phyloP scores from a whole-genome alignment of 92 coral and sea anemone species.

The Phymanthus crucifer region DNA sequence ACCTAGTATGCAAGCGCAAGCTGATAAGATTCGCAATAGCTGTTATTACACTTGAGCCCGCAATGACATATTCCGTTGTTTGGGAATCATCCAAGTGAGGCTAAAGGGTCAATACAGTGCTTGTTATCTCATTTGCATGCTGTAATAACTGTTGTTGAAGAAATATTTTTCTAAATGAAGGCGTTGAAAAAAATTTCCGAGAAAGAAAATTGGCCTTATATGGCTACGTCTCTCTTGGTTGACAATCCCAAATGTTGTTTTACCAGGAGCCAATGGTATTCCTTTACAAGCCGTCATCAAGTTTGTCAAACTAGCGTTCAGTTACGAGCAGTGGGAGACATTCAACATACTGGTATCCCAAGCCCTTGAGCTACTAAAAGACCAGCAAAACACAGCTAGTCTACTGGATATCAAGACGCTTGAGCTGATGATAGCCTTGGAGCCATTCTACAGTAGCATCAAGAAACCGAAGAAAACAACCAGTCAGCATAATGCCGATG shows the following conservation, averaged over 20 bases:
- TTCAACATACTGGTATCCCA: constrained; percentile 67
- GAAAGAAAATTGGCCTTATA: too few species aligned
- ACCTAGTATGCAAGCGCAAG: too few species aligned
- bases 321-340: constrained; percentile 94
- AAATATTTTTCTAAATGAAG: too few species aligned
- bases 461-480: constrained; percentile 72
- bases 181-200: too few species aligned
- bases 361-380: constrained; percentile 65
- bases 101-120: too few species aligned
- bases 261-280: constrained; percentile 78
- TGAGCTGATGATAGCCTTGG: constrained; percentile 84
- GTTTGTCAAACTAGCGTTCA: constrained; percentile 88
- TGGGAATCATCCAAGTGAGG: too few species aligned
- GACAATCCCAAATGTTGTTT: background rate
- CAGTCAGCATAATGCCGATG: constrained; percentile 42
- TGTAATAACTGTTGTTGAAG: too few species aligned
- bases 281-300: constrained; percentile 83
- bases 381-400: constrained; percentile 41
- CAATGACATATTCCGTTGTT: too few species aligned
- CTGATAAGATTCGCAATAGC: too few species aligned
- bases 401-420: constrained; percentile 75
- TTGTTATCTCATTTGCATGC: too few species aligned
- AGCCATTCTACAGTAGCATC: constrained; percentile 73
- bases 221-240: background rate
- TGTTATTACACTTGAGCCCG: too few species aligned